phyloP scores from a whole-genome alignment of 92 coral and sea anemone species.

The Bergia puertoricense region DNA sequence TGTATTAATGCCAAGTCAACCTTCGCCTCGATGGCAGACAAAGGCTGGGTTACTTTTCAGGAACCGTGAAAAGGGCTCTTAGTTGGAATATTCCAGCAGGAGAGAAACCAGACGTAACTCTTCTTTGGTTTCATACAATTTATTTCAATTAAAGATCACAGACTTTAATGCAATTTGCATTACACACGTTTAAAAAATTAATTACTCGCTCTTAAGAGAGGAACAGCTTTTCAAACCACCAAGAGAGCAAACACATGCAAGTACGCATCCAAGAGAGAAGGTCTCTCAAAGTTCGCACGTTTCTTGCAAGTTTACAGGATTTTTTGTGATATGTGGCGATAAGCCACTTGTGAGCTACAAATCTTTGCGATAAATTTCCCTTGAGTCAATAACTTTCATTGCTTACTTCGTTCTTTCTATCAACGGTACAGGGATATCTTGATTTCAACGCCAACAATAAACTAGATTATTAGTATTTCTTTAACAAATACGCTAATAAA shows the following conservation, averaged over 20 bases:
- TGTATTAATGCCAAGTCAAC: too few relatives aligned
- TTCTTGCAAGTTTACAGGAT: neutral
- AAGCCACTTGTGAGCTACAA: neutral
- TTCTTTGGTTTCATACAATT: neutral
- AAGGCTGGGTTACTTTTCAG: too few relatives aligned
- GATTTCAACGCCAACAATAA: neutral
- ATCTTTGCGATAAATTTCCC: neutral
- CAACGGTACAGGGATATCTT: neutral
- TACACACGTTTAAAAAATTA: conserved; percentile 24
- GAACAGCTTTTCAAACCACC: neutral
- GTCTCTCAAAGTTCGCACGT: neutral
- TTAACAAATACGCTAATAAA: conserved; percentile 4
- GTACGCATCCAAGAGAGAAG: neutral
- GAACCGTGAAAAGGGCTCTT: too few relatives aligned
- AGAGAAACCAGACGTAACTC: neutral
- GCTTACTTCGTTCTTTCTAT: neutral
- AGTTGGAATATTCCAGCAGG: too few relatives aligned
- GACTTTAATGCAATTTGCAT: conserved; percentile 17
- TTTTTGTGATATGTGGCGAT: neutral
- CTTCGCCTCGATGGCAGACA: too few relatives aligned
- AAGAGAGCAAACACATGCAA: neutral
- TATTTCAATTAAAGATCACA: conserved; percentile 17
- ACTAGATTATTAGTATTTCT: neutral
- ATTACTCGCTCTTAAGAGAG: neutral
- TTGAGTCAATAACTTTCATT: neutral